A percentile compares a stretch with the other conserved stretches of the same genome.
These are phyloP conservation scores for Pomatostomus ruficeps DNA, from an alignment of 2,113 vertebrate species.

Conservation along the genomic window DNA sequence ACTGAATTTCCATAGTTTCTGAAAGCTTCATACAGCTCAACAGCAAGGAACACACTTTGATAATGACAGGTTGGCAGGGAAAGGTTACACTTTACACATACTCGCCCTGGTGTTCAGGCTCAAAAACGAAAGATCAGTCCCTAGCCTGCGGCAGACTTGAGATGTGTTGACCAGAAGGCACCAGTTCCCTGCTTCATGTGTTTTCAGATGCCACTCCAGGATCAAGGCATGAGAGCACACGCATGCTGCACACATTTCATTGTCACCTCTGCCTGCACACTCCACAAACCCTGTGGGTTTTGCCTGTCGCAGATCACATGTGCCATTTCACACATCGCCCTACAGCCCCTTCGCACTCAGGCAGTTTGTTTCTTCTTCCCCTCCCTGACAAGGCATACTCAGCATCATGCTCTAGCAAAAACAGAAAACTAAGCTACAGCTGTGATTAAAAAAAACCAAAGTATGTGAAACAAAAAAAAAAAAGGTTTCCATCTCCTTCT, in stretches of 20 bases:
- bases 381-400: background rate
- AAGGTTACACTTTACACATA: background rate
- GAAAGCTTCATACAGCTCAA: background rate
- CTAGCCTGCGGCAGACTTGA: background rate
- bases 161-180: background rate
- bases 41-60: background rate
- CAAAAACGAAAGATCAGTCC: background rate
- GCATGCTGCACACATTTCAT: accelerated
- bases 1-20: background rate
- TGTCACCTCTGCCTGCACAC: background rate
- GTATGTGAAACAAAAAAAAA: background rate
- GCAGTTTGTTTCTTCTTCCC: background rate
- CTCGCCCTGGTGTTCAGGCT: background rate
- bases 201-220: background rate
- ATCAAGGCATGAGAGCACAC: accelerated
- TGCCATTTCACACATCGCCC: background rate
- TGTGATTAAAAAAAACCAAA: background rate
- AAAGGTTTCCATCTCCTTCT: background rate
- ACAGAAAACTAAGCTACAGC: background rate
- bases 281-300: background rate
- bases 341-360: background rate
- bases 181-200: accelerated
- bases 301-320: background rate
- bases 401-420: background rate
- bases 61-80: background rate